A percentile compares a stretch with the other conserved stretches of the same genome.
phyloP scores from a whole-genome alignment of 1,140 invertebrate genomes.

The Chironomus tepperi region DNA sequence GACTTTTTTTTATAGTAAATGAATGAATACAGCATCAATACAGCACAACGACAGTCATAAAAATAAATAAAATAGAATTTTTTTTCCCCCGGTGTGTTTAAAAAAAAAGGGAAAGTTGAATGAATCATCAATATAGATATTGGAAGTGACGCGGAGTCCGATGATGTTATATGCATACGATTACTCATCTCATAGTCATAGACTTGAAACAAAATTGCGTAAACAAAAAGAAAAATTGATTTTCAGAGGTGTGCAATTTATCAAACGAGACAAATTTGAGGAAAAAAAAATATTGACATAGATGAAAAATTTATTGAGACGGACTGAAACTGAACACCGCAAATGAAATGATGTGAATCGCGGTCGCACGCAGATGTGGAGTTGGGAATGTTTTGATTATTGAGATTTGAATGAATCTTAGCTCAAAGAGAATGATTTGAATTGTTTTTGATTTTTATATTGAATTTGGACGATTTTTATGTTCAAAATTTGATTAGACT shows the following conservation, averaged over 20 bases:
- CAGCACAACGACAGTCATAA: background rate
- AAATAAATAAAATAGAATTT: background rate
- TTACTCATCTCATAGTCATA: background rate
- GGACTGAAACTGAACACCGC: background rate
- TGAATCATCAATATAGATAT: background rate
- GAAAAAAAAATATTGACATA: background rate
- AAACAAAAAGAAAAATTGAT: background rate
- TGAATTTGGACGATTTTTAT: no score
- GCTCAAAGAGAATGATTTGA: no score
- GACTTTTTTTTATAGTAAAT: background rate
- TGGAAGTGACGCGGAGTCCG: background rate
- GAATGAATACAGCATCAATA: conserved; percentile 3
- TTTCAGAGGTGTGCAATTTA: background rate
- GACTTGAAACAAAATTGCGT: background rate
- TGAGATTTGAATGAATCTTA: no score
- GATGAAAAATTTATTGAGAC: background rate
- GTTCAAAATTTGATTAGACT: no score
- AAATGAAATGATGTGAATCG: conserved; percentile 8
- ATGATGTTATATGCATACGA: background rate
- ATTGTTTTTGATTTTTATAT: no score
- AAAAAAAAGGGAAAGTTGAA: background rate
- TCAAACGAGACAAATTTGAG: background rate
- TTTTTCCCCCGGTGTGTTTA: background rate
- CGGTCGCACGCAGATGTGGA: background rate
- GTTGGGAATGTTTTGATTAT: no score